Evolutionary conservation across 2,113 vertebrate species (phyloP).

Genomic region (Dascyllus trimaculatus): DNA sequence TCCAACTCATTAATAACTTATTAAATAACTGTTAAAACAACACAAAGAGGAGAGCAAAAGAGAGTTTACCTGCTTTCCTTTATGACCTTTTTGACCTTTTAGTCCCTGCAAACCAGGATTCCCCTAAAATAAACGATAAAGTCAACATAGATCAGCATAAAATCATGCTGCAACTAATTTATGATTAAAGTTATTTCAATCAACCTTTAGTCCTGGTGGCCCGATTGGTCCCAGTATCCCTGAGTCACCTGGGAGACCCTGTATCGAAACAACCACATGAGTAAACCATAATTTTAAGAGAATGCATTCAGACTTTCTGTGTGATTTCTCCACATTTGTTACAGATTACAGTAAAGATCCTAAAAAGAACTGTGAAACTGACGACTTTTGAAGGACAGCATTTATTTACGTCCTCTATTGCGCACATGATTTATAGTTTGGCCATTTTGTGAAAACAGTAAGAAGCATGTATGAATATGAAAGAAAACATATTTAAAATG

Average conservation of each 20-base stretch:
- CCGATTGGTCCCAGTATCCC: slow-evolving; percentile 75
- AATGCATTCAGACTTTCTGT: background rate
- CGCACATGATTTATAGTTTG: too few relatives aligned
- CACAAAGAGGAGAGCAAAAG: background rate
- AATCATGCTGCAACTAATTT: background rate
- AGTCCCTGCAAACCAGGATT: slow-evolving; percentile 72
- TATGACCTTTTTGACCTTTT: slow-evolving; percentile 71
- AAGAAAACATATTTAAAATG: too few relatives aligned
- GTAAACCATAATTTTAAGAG: background rate
- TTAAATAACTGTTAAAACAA: background rate
- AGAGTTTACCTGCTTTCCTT: slow-evolving; percentile 75
- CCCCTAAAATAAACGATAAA: slow-evolving; percentile 68
- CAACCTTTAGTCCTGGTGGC: slow-evolving; percentile 79
- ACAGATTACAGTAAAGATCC: background rate
- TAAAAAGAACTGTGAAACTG: background rate
- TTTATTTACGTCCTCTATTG: background rate
- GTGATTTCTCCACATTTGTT: background rate
- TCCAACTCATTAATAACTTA: background rate
- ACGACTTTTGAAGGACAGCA: background rate
- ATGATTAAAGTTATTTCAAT: background rate
- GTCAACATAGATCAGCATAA: background rate
- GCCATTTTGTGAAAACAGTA: too few relatives aligned
- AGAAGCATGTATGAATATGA: too few relatives aligned
- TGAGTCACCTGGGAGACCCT: slow-evolving; percentile 76
- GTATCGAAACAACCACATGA: background rate